Percentiles rank a stretch among this genome's conserved stretches.
Conservation (phyloP, 2,797 vertebrate species). For the Balearica regulorum region DNA sequence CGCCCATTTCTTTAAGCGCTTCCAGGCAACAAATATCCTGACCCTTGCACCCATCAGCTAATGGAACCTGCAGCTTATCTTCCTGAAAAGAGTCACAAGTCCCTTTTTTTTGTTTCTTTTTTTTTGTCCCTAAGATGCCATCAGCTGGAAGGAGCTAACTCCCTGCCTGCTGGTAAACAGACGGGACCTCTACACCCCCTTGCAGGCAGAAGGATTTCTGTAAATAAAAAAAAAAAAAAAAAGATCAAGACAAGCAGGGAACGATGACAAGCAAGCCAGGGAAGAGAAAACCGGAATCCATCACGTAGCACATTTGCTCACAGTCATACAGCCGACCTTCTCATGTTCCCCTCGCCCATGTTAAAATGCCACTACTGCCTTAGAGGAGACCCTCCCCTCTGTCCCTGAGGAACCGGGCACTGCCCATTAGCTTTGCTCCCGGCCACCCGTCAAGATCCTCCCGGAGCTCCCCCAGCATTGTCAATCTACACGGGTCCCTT, state of each 20-base stretch:
- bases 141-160: not conserved
- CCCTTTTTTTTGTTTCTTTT: too few relatives aligned
- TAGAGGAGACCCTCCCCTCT: not conserved
- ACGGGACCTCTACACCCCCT: not conserved
- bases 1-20: not conserved
- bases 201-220: not conserved
- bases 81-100: not conserved
- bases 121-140: not conserved
- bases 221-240: not conserved
- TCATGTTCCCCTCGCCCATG: accelerated
- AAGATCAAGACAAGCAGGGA: not conserved
- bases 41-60: not conserved
- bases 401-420: not conserved
- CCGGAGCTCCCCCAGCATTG: not conserved
- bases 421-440: not conserved
- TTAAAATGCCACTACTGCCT: not conserved
- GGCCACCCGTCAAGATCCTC: not conserved
- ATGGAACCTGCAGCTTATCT: not conserved
- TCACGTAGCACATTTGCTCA: accelerated
- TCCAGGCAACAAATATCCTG: not conserved
- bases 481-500: constrained; percentile 25
- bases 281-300: not conserved
- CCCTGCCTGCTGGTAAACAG: not conserved
- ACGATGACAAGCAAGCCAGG: not conserved
- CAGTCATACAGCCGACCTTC: not conserved